Conservation (phyloP, 2,113 vertebrate species). For the Mesembrinibis cayennensis region DNA sequence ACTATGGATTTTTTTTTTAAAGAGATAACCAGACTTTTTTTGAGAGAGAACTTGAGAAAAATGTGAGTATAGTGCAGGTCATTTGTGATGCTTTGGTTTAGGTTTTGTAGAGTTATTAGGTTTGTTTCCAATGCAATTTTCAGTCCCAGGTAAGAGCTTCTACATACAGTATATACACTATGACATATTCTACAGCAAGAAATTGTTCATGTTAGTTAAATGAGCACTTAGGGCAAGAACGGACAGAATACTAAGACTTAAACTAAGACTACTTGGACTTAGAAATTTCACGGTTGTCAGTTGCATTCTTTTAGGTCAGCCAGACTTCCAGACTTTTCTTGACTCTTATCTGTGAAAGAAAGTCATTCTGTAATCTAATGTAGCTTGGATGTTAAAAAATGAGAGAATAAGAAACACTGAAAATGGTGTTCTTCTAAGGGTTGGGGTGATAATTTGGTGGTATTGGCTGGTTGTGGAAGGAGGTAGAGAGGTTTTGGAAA, state of each 20-base stretch:
- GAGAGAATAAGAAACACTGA: not conserved
- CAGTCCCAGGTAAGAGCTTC: not conserved
- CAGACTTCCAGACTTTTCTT: not conserved
- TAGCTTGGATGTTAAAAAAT: not conserved
- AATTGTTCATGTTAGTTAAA: not conserved
- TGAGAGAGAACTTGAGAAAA: not conserved
- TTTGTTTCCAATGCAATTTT: not conserved
- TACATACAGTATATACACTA: not conserved
- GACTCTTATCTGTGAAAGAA: not conserved
- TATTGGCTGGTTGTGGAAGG: not conserved
- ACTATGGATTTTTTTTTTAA: not conserved
- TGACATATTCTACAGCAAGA: not conserved
- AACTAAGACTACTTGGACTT: not conserved
- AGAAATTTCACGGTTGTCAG: not conserved
- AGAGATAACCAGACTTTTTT: not conserved
- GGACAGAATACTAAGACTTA: not conserved
- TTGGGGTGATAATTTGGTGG: not conserved
- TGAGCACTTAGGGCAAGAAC: not conserved
- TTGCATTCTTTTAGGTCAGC: not conserved
- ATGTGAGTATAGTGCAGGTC: not conserved
- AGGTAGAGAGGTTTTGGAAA: not conserved
- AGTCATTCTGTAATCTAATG: not conserved
- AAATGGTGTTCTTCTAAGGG: not conserved
- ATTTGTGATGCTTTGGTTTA: not conserved
- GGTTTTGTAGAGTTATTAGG: not conserved